Base-by-base conservation (phyloP, 2,797 vertebrate genomes). In the Bryconaethiops microstoma region DNA sequence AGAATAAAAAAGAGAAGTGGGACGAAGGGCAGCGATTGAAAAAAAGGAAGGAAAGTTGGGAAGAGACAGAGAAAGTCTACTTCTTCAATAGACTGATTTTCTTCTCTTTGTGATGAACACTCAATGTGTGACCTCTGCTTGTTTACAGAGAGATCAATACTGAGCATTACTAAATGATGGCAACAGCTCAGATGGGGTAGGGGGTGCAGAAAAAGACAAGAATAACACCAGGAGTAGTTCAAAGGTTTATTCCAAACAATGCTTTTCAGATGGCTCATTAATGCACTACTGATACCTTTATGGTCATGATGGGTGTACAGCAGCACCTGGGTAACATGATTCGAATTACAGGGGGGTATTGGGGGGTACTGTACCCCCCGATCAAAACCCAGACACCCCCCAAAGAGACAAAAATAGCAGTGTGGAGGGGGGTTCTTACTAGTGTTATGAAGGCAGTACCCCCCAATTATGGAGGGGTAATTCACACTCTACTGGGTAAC, bases 21-120 rank as follows among this genome's bases (percentile, higher is more conserved):
- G 14, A 9, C 29, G 21, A 79, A 68, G 52, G 25, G 13, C 23
- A 77, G 75, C 71, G 86, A 90, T 91, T 45, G 42, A 45, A 80
- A 7, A 82, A 48, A 74, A 29, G 29, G 29, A 29, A 29, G 3
- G 59, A 84, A 74, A 7, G 42, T 45, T 80, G 48, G 42, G 42
- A 45, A 68, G 52, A 81, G 81, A 77, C 73, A 17, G 19, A 69
- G 50, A 35, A 25, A 78, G 54, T 52, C 23, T 39, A 79, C 57
- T 72, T 79, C 55, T 59, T 72, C 55, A 79, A 54, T 21, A 79
- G 77, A 79, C 62, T 72, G 77, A 73, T 73, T 50, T 39, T 54
- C 64, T 45, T 67, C 14, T 62, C 50, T 63, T 72, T 68, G 67
- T 57, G 52, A 17, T n/a, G 6, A 77, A 39, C 55, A 50, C 74